phyloP scores from a whole-genome alignment of 2,113 vertebrate species.

The Nesoenas mayeri region DNA sequence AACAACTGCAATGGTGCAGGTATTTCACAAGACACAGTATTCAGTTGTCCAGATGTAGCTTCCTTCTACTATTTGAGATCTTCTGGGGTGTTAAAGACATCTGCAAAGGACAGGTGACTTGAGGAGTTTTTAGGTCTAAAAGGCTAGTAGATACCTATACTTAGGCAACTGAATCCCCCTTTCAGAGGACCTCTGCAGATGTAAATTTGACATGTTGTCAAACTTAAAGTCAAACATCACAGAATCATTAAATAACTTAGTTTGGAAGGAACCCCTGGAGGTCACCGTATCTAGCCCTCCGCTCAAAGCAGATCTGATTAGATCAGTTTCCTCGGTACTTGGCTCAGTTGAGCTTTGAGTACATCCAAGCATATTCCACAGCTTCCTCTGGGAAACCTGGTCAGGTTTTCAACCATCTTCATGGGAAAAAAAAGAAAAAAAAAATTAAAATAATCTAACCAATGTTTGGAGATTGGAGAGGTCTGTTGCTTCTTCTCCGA shows the following conservation, averaged over 20 bases:
- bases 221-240: not conserved
- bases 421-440: too few relatives aligned
- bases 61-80: not conserved
- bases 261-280: not conserved
- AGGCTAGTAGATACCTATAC: not conserved
- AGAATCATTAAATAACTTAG: not conserved
- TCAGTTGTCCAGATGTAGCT: not conserved
- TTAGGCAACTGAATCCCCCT: not conserved
- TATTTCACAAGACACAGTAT: not conserved
- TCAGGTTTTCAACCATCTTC: not conserved
- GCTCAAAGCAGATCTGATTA: not conserved
- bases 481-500: not conserved
- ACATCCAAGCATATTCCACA: not conserved
- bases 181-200: not conserved
- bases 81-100: not conserved
- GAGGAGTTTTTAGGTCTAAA: not conserved
- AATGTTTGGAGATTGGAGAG: not conserved
- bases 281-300: too few relatives aligned
- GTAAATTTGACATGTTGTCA: not conserved
- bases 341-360: not conserved
- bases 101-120: not conserved
- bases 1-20: not conserved
- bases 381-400: not conserved
- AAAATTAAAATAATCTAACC: not conserved
- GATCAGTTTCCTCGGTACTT: not conserved